Conservation (phyloP, 2,888 invertebrate species). For the Lepetodrilus schrolli region DNA sequence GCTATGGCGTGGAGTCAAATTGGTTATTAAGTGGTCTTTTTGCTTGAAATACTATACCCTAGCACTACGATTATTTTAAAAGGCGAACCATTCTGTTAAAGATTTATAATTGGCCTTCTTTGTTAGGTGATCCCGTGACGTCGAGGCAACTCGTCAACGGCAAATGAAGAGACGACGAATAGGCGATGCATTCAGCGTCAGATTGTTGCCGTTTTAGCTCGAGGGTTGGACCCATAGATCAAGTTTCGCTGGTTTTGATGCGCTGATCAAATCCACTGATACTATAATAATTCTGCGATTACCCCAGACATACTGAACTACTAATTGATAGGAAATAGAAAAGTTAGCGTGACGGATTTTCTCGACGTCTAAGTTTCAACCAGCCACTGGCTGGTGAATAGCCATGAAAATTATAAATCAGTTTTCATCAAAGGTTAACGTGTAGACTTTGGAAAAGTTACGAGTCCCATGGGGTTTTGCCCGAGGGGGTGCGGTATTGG, state of each 20-base stretch:
- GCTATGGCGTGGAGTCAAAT: slow-evolving; percentile 14
- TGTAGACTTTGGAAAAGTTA: slow-evolving; percentile 21
- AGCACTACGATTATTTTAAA: slow-evolving; percentile 13
- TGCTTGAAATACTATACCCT: slow-evolving; percentile 7
- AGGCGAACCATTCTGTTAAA: slow-evolving; percentile 15
- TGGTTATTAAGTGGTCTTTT: slow-evolving; percentile 23
- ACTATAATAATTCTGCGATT: slow-evolving; percentile 13
- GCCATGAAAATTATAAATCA: slow-evolving; percentile 25
- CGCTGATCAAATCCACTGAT: slow-evolving; percentile 21
- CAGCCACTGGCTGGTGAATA: slow-evolving; percentile 13
- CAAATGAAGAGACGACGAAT: not conserved
- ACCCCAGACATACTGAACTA: slow-evolving; percentile 6
- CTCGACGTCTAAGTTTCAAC: slow-evolving; percentile 4
- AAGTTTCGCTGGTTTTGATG: not conserved
- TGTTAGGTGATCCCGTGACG: slow-evolving; percentile 2
- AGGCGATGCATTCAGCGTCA: not conserved
- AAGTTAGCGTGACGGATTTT: not conserved
- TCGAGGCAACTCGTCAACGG: not conserved
- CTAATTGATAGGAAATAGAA: slow-evolving; percentile 26
- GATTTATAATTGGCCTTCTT: slow-evolving; percentile 18
- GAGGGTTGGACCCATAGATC: slow-evolving; percentile 6
- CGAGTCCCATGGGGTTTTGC: not conserved
- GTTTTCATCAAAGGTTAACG: slow-evolving; percentile 6
- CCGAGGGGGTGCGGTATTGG: not conserved
- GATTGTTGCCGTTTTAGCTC: slow-evolving; percentile 1